These are phyloP conservation scores for Eretmochelys imbricata DNA, from an alignment of 2,113 vertebrate species.

Conservation along the genomic window DNA sequence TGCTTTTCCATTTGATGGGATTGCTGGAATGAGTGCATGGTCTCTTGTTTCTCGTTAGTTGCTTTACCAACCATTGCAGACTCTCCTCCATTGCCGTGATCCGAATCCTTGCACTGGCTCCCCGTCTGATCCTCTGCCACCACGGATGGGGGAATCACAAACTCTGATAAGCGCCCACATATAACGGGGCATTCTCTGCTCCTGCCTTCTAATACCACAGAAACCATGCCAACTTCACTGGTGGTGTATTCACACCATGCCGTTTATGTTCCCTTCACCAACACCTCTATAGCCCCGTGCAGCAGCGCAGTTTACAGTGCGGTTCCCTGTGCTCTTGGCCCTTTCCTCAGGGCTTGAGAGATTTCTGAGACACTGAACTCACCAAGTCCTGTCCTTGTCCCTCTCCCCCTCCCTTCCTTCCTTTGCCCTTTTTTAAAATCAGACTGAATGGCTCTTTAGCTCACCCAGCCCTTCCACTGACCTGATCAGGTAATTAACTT, in stretches of 20 bases:
- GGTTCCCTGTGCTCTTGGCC: background rate
- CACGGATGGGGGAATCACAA: background rate
- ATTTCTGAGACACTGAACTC: background rate
- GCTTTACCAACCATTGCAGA: background rate
- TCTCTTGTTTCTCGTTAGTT: background rate
- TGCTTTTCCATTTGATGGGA: background rate
- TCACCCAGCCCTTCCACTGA: background rate
- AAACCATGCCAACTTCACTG: background rate
- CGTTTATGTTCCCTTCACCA: background rate
- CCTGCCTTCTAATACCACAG: background rate
- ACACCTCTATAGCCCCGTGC: background rate
- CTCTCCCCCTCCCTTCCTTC: background rate
- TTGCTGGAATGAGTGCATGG: background rate
- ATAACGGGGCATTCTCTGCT: background rate
- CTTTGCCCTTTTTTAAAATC: background rate
- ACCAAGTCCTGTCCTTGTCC: background rate
- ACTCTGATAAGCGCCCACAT: background rate
- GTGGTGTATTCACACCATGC: background rate
- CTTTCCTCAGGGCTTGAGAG: background rate
- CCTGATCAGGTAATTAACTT: background rate
- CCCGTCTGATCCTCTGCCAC: background rate
- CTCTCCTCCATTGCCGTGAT: background rate
- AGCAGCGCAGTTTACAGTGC: background rate
- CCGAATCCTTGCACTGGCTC: background rate
- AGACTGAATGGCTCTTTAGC: background rate